phyloP scores from a whole-genome alignment of 2,888 invertebrate species.

The Drosophila ezoana region DNA sequence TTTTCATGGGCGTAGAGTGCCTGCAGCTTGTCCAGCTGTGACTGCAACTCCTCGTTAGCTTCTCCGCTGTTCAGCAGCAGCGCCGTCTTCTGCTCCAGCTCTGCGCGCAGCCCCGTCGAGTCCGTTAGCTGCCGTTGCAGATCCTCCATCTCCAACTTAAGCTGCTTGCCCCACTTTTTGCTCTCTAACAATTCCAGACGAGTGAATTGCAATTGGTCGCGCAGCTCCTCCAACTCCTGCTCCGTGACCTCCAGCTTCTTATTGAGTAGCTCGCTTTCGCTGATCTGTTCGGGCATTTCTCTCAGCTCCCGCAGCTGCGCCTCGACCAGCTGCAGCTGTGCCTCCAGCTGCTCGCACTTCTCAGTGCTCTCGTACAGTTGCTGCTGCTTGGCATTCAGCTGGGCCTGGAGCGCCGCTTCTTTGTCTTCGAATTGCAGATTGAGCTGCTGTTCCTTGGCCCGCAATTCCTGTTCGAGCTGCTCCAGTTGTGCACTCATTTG shows the following conservation, averaged over 20 bases:
- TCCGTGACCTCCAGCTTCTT: background rate
- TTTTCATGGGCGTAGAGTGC: background rate
- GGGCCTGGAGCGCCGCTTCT: slow-evolving; percentile 34
- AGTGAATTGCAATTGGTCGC: background rate
- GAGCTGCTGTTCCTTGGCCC: slow-evolving; percentile 60
- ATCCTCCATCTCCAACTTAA: background rate
- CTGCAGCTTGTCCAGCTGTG: background rate
- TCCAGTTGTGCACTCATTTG: background rate
- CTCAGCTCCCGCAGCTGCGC: slow-evolving; percentile 19
- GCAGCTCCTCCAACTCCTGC: slow-evolving; percentile 21
- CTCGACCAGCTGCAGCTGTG: slow-evolving; percentile 12
- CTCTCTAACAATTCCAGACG: background rate
- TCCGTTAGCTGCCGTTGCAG: background rate
- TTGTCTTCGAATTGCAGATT: slow-evolving; percentile 53
- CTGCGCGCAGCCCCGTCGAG: background rate
- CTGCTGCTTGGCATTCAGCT: slow-evolving; percentile 11
- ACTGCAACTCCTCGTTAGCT: background rate
- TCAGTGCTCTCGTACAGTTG: background rate
- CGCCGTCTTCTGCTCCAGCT: slow-evolving; percentile 42
- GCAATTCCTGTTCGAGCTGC: slow-evolving; percentile 8
- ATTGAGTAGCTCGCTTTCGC: background rate
- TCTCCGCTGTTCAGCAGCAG: slow-evolving; percentile 20
- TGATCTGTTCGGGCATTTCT: slow-evolving; percentile 9
- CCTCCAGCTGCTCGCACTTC: background rate
- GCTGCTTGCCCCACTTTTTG: background rate